Conservation (phyloP, 1,140 invertebrate species). For the Cecropterus lyciades region DNA sequence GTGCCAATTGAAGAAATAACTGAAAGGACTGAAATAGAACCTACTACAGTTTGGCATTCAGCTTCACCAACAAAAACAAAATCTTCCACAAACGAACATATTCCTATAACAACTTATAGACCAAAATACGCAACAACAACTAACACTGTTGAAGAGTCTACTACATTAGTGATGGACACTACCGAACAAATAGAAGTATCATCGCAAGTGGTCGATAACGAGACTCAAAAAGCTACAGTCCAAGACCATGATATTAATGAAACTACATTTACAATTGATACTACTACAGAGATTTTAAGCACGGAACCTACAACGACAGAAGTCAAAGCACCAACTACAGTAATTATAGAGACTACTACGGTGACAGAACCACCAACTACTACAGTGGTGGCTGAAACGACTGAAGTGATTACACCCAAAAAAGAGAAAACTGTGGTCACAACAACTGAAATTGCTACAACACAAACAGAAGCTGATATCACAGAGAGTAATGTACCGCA, state of each 20-base stretch:
- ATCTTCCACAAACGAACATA: slow-evolving; percentile 56
- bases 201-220: slow-evolving; percentile 54
- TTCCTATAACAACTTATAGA: slow-evolving; percentile 71
- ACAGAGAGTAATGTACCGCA: slow-evolving; percentile 36
- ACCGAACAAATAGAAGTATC: slow-evolving; percentile 58
- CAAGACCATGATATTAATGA: slow-evolving; percentile 42
- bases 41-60: slow-evolving; percentile 58
- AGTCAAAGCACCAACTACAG: slow-evolving; percentile 40
- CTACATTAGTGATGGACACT: slow-evolving; percentile 50
- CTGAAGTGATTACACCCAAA: slow-evolving; percentile 61
- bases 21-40: slow-evolving; percentile 46
- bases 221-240: slow-evolving; percentile 43
- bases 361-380: slow-evolving; percentile 56
- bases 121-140: slow-evolving; percentile 65
- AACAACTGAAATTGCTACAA: slow-evolving; percentile 36
- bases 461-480: slow-evolving; percentile 19
- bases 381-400: slow-evolving; percentile 53
- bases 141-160: slow-evolving; percentile 54
- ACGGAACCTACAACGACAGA: slow-evolving; percentile 23
- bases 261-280: slow-evolving; percentile 7
- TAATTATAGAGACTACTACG: slow-evolving; percentile 38
- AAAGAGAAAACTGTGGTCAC: slow-evolving; percentile 50
- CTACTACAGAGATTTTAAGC: slow-evolving; percentile 11
- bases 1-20: slow-evolving; percentile 61
- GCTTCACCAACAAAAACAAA: slow-evolving; percentile 59